Base-by-base conservation (phyloP, 2,888 invertebrate species). In the Troglohyphantes excavatus region DNA sequence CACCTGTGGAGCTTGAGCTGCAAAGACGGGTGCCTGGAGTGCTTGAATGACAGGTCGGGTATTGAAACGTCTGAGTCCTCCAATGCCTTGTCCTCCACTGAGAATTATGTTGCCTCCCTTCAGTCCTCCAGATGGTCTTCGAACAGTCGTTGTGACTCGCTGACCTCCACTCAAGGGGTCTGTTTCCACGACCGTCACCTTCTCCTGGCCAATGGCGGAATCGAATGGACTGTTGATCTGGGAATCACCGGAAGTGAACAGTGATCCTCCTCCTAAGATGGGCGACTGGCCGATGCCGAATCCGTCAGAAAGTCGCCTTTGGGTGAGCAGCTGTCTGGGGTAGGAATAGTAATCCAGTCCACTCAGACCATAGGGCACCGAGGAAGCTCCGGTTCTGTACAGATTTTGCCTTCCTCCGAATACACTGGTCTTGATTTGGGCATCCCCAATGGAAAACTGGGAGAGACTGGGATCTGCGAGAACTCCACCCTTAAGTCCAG, bases 301-400 rank as follows among this genome's bases (percentile, higher is more conserved):
- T 59, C 46, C 75, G 33, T 59, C 88, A 29, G 39, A 23, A n/a
- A 88, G 26, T 53, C 23, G 9, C 26, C 81, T 53, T 17, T 75
- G 73, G 17, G 81, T 73, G 7, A 88, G 46, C 53, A 88, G 68
- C 9, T 63, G 23, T 0, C 43, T 75, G 21, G 87, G 87, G 27
- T 88, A 88, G 2, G 87, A 88, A 39, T 88, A 82, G 19, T 88
- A 88, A 73, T 88, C 87, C 53, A 79, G 53, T 65, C 87, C 87
- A 46, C 46, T 67, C 39, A 88, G 33, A n/a, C 87, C 87, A 39
- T 23, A 88, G 13, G 87, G 87, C 21, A 88, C 75, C 1, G 87
- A 7, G 6, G 87, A 88, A 17, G 65, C 11, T 68, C 87, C 87
- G 0, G 75, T 46, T 21, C 87, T 46, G 59, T 88, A 88, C 2